phyloP scores from a whole-genome alignment of 37 sponge, comb jelly and placozoan species.

The Aplysina aerophoba region DNA sequence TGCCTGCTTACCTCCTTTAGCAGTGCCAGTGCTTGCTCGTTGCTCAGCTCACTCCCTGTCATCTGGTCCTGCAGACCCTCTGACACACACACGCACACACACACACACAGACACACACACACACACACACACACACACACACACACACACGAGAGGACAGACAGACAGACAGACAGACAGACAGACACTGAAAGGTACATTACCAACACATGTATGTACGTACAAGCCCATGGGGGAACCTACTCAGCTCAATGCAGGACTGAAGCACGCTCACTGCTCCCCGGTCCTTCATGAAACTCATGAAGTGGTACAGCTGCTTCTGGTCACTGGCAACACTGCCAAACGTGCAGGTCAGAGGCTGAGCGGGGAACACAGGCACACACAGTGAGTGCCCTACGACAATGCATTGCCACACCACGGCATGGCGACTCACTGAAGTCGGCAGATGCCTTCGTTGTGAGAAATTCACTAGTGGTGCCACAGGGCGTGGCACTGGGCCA shows the following conservation, averaged over 20 bases:
- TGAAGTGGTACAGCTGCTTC: conserved; percentile 59
- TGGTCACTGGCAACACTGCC: neutral
- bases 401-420: neutral
- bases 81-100: neutral
- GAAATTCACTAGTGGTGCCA: neutral
- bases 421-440: neutral
- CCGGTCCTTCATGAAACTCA: conserved; percentile 60
- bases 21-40: no score
- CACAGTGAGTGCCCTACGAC: no score
- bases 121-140: neutral
- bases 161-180: neutral
- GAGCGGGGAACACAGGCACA: no score
- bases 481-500: conserved; percentile 6
- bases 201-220: no score
- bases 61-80: neutral
- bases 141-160: neutral
- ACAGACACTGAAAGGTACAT: neutral
- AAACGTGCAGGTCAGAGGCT: no score
- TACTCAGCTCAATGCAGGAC: conserved; percentile 45
- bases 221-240: no score
- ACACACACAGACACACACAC: conserved; percentile 6
- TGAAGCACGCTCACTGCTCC: conserved; percentile 49
- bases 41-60: no score
- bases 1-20: no score
- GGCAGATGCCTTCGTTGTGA: neutral